Conservation (phyloP, 2,888 invertebrate genomes). For the Deroplatys truncata region DNA sequence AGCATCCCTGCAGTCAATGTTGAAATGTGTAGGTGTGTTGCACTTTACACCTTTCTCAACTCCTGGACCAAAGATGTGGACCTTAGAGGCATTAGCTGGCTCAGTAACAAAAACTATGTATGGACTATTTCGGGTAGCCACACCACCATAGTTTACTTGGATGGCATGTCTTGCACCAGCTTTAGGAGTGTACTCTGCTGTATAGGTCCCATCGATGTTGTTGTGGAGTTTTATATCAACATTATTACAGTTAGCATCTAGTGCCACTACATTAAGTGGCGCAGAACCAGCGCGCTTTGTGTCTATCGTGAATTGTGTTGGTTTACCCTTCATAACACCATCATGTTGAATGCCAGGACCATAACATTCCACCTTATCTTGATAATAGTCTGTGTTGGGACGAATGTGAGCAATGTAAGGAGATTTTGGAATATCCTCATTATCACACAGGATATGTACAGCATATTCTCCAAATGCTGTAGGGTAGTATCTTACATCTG, state of each 20-base stretch:
- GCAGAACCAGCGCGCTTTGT: slow-evolving; percentile 68
- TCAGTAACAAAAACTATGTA: slow-evolving; percentile 72
- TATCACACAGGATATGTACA: slow-evolving; percentile 79
- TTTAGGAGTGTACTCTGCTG: slow-evolving; percentile 64
- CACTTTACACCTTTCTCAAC: slow-evolving; percentile 75
- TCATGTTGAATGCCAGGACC: slow-evolving; percentile 68
- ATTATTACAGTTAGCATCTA: slow-evolving; percentile 59
- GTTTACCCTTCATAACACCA: slow-evolving; percentile 60
- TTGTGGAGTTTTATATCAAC: slow-evolving; percentile 59
- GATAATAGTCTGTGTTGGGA: slow-evolving; percentile 66
- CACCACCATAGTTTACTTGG: slow-evolving; percentile 74
- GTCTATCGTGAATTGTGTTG: slow-evolving; percentile 75
- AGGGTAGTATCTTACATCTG: slow-evolving; percentile 76
- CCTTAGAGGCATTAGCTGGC: slow-evolving; percentile 69
- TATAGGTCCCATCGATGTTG: slow-evolving; percentile 61
- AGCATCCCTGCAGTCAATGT: slow-evolving; percentile 79
- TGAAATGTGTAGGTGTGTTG: slow-evolving; percentile 73
- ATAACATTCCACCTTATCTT: slow-evolving; percentile 67
- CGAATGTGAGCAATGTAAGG: slow-evolving; percentile 79
- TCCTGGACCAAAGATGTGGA: slow-evolving; percentile 81
- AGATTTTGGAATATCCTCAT: slow-evolving; percentile 85
- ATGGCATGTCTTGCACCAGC: slow-evolving; percentile 69
- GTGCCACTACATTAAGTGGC: slow-evolving; percentile 62
- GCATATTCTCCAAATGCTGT: slow-evolving; percentile 81
- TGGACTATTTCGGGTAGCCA: slow-evolving; percentile 77